phyloP scores from a whole-genome alignment of 2,888 invertebrate genomes.

The Piscicola geometra region DNA sequence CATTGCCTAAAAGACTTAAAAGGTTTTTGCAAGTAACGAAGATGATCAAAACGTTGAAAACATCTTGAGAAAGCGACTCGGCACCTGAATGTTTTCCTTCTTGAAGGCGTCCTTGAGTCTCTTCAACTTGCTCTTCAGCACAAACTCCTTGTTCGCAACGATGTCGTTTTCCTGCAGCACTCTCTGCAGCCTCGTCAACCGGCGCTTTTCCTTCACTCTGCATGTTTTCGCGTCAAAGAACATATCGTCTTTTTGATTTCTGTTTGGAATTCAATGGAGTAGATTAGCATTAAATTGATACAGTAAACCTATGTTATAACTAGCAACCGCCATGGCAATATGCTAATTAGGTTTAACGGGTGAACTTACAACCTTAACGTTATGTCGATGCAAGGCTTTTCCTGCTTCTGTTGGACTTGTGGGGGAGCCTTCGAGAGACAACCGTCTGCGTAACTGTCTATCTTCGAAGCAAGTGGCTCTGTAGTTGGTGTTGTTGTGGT shows the following conservation, averaged over 20 bases:
- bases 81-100: neutral
- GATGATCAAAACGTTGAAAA: no score
- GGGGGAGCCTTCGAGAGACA: neutral
- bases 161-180: neutral
- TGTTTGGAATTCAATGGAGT: neutral
- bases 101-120: neutral
- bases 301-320: no score
- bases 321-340: no score
- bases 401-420: no score
- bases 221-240: neutral
- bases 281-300: neutral
- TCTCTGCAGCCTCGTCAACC: neutral
- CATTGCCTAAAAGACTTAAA: no score
- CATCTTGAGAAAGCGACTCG: no score
- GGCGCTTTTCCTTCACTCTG: neutral
- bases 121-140: slow-evolving; percentile 3
- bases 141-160: neutral
- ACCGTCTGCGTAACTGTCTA: slow-evolving; percentile 1
- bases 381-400: neutral
- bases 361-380: neutral
- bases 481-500: neutral
- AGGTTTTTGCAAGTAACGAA: no score
- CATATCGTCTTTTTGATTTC: no score
- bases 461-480: neutral
- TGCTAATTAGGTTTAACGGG: neutral